Percentiles rank a stretch among this genome's conserved stretches.
Evolutionary conservation across 53 echinoderm and acorn worm species (phyloP).

Genomic region (Holothuria scabra): DNA sequence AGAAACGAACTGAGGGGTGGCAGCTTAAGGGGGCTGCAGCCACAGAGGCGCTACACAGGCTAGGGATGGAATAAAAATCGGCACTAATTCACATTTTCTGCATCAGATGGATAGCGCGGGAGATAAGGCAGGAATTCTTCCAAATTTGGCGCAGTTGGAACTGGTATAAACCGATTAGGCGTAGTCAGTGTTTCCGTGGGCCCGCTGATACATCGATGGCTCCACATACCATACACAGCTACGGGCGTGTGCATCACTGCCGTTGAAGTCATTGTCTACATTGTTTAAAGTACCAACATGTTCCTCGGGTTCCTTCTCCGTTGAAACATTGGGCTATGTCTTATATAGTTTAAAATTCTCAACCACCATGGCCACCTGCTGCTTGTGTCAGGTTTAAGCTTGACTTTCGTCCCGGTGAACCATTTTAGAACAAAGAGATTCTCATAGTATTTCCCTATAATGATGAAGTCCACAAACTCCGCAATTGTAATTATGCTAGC

Average conservation of each 20-base stretch:
- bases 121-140: no score
- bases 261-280: no score
- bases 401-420: neutral
- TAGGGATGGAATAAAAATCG: no score
- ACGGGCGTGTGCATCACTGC: no score
- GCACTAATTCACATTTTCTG: no score
- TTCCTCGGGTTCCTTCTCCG: no score
- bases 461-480: constrained; percentile 31
- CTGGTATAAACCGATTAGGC: neutral
- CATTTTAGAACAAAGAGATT: neutral
- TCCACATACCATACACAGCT: constrained; percentile 13
- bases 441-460: constrained; percentile 10
- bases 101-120: no score
- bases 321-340: neutral
- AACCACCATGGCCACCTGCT: constrained; percentile 16
- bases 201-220: neutral
- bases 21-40: no score
- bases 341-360: neutral
- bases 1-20: no score
- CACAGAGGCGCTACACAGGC: no score
- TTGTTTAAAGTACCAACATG: no score
- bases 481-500: constrained; percentile 38
- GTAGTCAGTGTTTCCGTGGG: neutral
- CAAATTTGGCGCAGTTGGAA: no score
- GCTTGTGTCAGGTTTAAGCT: neutral